Evolutionary conservation across 2,888 invertebrate genomes (phyloP).

Genomic region (Drosophila sordidapex): DNA sequence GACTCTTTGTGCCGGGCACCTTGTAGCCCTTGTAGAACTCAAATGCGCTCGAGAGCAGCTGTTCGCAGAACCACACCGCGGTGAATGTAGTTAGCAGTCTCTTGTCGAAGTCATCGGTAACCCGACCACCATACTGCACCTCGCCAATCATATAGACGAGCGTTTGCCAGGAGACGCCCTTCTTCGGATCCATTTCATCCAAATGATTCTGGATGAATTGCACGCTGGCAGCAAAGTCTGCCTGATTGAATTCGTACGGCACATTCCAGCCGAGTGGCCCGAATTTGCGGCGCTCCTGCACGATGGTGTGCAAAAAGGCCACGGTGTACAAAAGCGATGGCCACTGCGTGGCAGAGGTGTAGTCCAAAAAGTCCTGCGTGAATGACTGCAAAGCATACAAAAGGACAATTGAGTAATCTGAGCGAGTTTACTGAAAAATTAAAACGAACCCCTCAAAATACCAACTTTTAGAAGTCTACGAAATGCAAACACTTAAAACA

Average conservation of each 20-base stretch:
- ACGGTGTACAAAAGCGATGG: conserved; percentile 96
- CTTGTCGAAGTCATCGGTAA: conserved; percentile 99
- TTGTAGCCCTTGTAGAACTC: conserved; percentile 97
- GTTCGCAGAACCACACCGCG: conserved; percentile 97
- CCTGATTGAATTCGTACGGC: conserved; percentile 97
- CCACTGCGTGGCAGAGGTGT: conserved; percentile 96
- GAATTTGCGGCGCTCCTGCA: conserved; percentile 97
- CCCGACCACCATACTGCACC: conserved; percentile 94
- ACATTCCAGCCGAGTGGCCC: conserved; percentile 99
- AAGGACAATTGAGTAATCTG: background rate
- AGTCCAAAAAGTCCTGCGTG: conserved; percentile 94
- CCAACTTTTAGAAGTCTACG: background rate
- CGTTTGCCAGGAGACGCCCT: conserved; percentile 98
- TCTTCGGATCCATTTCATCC: conserved; percentile 98
- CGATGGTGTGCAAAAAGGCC: conserved; percentile 97
- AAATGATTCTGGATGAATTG: conserved; percentile 98
- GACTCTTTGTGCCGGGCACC: conserved; percentile 93
- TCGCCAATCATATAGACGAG: conserved; percentile 99
- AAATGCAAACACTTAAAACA: background rate
- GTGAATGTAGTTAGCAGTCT: conserved; percentile 96
- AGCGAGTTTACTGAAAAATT: background rate
- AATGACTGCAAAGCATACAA: conserved; percentile 73
- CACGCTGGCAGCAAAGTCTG: conserved; percentile 97
- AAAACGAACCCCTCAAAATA: background rate
- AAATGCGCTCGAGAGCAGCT: conserved; percentile 93